A percentile compares a stretch with the other conserved stretches of the same genome.
Conservation (phyloP, 2,113 vertebrate genomes). For the Mandrillus leucophaeus region DNA sequence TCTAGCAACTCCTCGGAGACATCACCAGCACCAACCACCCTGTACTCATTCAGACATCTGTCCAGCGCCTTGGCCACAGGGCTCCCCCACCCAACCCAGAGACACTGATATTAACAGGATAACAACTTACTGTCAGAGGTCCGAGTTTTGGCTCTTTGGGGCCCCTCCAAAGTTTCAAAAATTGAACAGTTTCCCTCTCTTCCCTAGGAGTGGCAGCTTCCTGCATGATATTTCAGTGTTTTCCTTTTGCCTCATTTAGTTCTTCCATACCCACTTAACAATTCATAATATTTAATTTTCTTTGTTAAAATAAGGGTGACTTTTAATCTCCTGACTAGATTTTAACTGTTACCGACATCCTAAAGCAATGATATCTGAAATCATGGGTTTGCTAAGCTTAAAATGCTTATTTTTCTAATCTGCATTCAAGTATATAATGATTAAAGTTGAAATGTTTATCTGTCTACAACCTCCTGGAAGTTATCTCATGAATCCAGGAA, state of each 20-base stretch:
- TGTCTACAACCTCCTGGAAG: not conserved
- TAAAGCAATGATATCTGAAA: not conserved
- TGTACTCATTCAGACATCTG: not conserved
- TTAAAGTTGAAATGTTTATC: not conserved
- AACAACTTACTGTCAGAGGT: not conserved
- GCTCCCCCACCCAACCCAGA: not conserved
- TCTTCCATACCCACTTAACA: not conserved
- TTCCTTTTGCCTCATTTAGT: not conserved
- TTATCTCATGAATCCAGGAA: not conserved
- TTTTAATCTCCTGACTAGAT: not conserved
- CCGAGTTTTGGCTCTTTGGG: not conserved
- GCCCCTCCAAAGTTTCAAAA: not conserved
- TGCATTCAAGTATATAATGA: not conserved
- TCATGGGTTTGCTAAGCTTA: not conserved
- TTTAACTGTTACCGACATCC: not conserved
- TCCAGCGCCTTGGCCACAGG: not conserved
- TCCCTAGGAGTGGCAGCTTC: not conserved
- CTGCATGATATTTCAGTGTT: not conserved
- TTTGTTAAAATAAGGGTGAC: not conserved
- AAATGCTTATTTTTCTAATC: not conserved
- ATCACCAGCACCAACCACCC: not conserved
- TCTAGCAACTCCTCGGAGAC: not conserved
- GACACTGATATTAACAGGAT: not conserved
- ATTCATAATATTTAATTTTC: not conserved
- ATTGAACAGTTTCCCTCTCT: not conserved